Base-by-base conservation (phyloP, 2,797 vertebrate species). In the Eremophila alpestris region DNA sequence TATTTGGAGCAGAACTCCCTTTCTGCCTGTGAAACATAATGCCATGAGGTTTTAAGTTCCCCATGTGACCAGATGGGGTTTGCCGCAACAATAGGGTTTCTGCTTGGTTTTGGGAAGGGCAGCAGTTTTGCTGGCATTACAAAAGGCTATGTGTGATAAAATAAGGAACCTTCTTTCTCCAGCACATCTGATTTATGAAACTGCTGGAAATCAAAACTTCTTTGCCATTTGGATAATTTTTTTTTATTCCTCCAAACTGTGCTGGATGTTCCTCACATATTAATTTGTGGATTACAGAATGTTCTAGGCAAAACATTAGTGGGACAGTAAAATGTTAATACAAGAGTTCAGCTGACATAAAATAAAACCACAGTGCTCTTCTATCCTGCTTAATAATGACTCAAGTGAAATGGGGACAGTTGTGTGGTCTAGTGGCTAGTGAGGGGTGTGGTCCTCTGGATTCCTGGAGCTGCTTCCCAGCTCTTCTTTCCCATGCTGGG, bases 231-330 rank as follows among this genome's bases (percentile, higher is more conserved):
- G 56, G 81, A 45, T 79, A 76, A 58, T 43, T 75, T 79, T 92
- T 89, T 94, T 91, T 91, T 92, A 92, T 93, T 90, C 59, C 46
- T 94, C 81, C 78, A 94, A 93, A 94, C 54, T 58, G 93, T 89
- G 90, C 95, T 96, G 95, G 75, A 96, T 96, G 96, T 97, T 96
- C 95, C 90, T 96, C 93, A 96, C 93, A 55, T 96, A 90, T 96
- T 97, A 96, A 96, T 97, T 96, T 97, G 96, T 93, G 96, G 95
- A 95, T 97, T 97, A 97, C 96, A 97, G 91, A 96, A 96, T 97
- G 96, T 97, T 96, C 96, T 97, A 97, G 91, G 95, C 95, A 96
- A 96, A 96, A 96, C 94, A 97, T 96, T 94, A 96, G 95, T 89
- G 95, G 94, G 91, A 87, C 85, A 94, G 93, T 95, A 96, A 96